phyloP scores from a whole-genome alignment of 2,113 vertebrate genomes.

The Charina bottae region DNA sequence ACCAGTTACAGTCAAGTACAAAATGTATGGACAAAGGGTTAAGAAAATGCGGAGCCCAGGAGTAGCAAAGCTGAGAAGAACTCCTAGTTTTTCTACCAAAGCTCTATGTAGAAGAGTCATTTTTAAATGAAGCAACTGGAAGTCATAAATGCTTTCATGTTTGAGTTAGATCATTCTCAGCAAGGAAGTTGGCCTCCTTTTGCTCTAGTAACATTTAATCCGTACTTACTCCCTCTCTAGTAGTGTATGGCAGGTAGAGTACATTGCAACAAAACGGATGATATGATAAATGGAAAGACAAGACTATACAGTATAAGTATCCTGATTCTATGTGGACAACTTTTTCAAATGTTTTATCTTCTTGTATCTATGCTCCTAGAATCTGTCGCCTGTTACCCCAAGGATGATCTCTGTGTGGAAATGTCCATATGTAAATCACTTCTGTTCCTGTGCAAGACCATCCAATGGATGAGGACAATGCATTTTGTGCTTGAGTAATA shows the following conservation, averaged over 20 bases:
- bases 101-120: not conserved
- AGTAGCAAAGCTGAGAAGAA: not conserved
- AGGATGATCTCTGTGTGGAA: not conserved
- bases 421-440: not conserved
- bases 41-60: not conserved
- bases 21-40: not conserved
- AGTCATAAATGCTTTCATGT: not conserved
- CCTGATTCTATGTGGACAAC: not conserved
- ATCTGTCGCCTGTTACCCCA: conserved; percentile 16
- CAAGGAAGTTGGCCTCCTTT: not conserved
- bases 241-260: not conserved
- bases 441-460: conserved; percentile 28
- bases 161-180: not conserved
- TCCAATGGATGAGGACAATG: not conserved
- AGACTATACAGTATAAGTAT: not conserved
- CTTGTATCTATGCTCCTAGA: not conserved
- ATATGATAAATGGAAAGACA: not conserved
- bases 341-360: not conserved
- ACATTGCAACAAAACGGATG: not conserved
- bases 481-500: not conserved
- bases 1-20: not conserved
- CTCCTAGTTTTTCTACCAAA: not conserved
- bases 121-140: not conserved
- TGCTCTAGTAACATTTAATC: not conserved
- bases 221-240: not conserved